Evolutionary conservation across 2,888 invertebrate genomes (phyloP).

Genomic region (Epicampocera succincta): DNA sequence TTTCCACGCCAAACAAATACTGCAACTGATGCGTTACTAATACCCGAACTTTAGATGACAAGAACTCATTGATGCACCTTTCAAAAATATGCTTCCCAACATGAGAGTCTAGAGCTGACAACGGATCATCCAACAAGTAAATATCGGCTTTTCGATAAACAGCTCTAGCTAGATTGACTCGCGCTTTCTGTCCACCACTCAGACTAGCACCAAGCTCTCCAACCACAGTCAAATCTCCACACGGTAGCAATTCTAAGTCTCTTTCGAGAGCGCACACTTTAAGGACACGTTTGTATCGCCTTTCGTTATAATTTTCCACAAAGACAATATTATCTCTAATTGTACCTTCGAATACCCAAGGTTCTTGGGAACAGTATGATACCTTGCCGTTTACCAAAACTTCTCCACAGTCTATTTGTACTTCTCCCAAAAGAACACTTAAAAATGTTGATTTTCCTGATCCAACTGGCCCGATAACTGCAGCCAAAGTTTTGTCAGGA

Average conservation of each 20-base stretch:
- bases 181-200: constrained; percentile 89
- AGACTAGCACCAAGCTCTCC: constrained; percentile 88
- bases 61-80: constrained; percentile 85
- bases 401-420: constrained; percentile 85
- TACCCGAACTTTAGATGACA: constrained; percentile 86
- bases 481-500: constrained; percentile 74
- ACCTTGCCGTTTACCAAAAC: constrained; percentile 85
- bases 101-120: constrained; percentile 89
- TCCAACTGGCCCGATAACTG: constrained; percentile 89
- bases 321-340: constrained; percentile 96
- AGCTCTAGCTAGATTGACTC: constrained; percentile 89
- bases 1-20: constrained; percentile 84
- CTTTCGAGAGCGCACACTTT: constrained; percentile 84
- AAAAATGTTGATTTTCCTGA: constrained; percentile 88
- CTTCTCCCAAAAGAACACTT: constrained; percentile 88
- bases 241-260: constrained; percentile 85
- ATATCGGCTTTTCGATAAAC: constrained; percentile 89
- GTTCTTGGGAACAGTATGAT: constrained; percentile 91
- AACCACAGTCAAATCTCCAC: constrained; percentile 83
- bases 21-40: constrained; percentile 88
- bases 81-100: constrained; percentile 90
- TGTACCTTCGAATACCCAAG: constrained; percentile 91
- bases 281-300: constrained; percentile 82
- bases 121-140: constrained; percentile 89
- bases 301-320: constrained; percentile 87